Base-by-base conservation (phyloP, 2,113 vertebrate genomes). In the Menidia beryllina region DNA sequence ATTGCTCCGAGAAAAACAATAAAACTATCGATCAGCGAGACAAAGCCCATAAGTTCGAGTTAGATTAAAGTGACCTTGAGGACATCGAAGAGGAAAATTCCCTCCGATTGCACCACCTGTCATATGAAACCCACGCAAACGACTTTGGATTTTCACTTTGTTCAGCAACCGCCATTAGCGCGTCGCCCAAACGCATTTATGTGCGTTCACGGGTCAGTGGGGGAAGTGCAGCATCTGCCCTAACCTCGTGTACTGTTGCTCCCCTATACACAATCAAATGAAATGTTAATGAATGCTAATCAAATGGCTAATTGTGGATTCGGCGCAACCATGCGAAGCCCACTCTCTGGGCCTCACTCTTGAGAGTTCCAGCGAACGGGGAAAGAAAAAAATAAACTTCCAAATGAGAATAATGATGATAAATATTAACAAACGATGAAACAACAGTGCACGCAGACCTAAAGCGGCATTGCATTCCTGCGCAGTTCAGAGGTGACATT, bases 231-330 rank as follows among this genome's bases (percentile, higher is more conserved):
- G 72, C 71, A 75, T 83, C 61, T 90, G 88, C 80, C 82, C 79
- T 86, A 74, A 71, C 74, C 69, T 82, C 77, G 69, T 76, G 72
- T 56, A 49, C 79, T 63, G 73, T 75, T 80, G 84, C 82, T 83
- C 87, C 77, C 84, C 45, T 78, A 84, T 81, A 90, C 83, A 87
- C 86, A 77, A 85, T 86, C 81, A 90, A 91, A 92, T 91, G 82
- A 91, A 93, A 93, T 91, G 89, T 88, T 91, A 93, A 93, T 92
- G 80, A 85, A 91, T 92, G 87, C 89, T 93, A 91, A 93, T 93
- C 87, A 91, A 90, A 90, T 88, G 82, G 87, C 87, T 93, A 94
- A 93, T 91, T 90, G 89, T 84, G 75, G 86, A 92, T 91, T 89
- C 88, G 69, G 85, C 69, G 85, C 90, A 89, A 54, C 79, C 87